Evolutionary conservation across 2,113 vertebrate genomes (phyloP).

Genomic region (Sceloporus tristichus): DNA sequence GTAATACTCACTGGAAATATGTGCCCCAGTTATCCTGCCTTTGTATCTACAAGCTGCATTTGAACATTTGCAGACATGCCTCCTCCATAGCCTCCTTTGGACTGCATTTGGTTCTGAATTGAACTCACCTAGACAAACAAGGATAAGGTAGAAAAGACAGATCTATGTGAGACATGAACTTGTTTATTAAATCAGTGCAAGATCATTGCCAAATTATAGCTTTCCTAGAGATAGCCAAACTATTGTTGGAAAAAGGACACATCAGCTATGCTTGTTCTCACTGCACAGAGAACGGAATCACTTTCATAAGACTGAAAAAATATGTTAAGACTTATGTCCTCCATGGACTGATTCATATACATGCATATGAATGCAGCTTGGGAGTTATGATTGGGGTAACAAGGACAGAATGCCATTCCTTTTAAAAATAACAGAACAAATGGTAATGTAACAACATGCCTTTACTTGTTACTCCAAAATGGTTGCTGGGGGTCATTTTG

Average conservation of each 20-base stretch:
- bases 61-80: constrained; percentile 83
- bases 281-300: neutral
- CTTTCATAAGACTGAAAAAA: neutral
- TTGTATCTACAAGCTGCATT: constrained; percentile 90
- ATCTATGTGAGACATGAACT: neutral
- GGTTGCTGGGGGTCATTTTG: too few species aligned
- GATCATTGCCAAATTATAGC: neutral
- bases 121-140: constrained; percentile 82
- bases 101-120: constrained; percentile 93
- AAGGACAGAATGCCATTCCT: too few species aligned
- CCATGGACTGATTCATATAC: neutral
- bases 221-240: neutral
- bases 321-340: neutral
- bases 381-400: too few species aligned
- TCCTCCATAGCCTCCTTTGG: constrained; percentile 88
- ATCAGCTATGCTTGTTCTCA: neutral
- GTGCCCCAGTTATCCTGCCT: constrained; percentile 83
- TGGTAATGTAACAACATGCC: too few species aligned
- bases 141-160: neutral
- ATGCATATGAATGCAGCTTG: neutral
- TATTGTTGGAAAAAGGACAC: neutral
- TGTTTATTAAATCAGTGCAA: constrained; percentile 17
- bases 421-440: too few species aligned
- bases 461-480: too few species aligned
- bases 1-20: constrained; percentile 66